Percentiles rank a stretch among this genome's conserved stretches.
These are phyloP conservation scores for Phaethon lepturus DNA, from an alignment of 2,113 vertebrate species.

Conservation along the genomic window DNA sequence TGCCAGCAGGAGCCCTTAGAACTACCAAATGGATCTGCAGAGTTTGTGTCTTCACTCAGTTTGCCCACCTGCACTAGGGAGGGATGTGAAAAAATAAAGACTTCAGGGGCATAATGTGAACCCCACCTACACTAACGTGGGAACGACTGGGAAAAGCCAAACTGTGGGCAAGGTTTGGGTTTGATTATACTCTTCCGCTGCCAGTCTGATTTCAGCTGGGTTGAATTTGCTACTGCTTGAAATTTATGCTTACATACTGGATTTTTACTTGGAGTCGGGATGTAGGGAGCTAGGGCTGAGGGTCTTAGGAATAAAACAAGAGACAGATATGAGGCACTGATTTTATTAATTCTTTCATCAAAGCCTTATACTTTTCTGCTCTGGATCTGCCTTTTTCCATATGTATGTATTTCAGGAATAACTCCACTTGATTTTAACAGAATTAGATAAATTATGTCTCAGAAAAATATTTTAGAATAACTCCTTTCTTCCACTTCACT, in stretches of 20 bases:
- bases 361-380: background rate
- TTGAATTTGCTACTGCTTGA: conserved; percentile 7
- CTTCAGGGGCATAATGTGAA: background rate
- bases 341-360: background rate
- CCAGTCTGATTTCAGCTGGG: background rate
- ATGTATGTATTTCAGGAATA: background rate
- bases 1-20: background rate
- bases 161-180: background rate
- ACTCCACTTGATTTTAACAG: background rate
- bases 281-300: background rate
- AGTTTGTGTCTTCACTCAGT: background rate
- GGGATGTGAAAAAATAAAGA: background rate
- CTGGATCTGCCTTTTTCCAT: background rate
- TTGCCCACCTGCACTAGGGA: background rate
- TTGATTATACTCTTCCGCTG: background rate
- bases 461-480: background rate
- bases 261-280: background rate
- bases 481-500: background rate
- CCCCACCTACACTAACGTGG: background rate
- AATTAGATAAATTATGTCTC: background rate
- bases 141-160: background rate
- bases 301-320: background rate
- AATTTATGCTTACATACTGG: background rate
- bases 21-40: background rate
- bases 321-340: background rate